Conservation (phyloP, 1,140 invertebrate species). For the Drosophila paulistorum region DNA sequence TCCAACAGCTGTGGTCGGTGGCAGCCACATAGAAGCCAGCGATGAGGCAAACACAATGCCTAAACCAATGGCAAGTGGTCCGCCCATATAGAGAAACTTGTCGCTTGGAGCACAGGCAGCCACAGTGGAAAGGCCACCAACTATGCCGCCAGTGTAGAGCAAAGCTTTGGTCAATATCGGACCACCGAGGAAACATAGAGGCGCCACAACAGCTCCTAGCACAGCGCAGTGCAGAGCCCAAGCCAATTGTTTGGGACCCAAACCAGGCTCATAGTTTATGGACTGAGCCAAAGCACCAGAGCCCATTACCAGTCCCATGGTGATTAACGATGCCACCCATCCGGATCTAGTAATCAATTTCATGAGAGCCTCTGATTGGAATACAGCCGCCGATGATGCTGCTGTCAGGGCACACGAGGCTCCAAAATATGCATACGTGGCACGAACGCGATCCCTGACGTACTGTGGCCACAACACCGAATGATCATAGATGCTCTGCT, state of each 20-base stretch:
- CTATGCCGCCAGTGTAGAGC: conserved; percentile 96
- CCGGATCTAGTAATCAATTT: conserved; percentile 89
- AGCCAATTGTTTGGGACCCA: conserved; percentile 96
- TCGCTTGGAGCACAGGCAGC: conserved; percentile 99
- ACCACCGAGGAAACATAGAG: conserved; percentile 95
- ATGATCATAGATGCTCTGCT: conserved; percentile 92
- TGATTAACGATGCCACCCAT: conserved; percentile 89
- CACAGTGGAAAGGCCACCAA: conserved; percentile 95
- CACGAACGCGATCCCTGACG: conserved; percentile 93
- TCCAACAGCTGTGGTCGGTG: conserved; percentile 94
- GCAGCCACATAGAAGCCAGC: conserved; percentile 95
- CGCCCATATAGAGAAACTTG: conserved; percentile 97
- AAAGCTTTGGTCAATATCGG: conserved; percentile 94
- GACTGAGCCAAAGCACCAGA: conserved; percentile 90
- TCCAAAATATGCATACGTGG: conserved; percentile 98
- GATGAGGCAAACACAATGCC: conserved; percentile 97
- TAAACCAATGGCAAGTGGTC: conserved; percentile 96
- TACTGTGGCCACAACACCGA: conserved; percentile 96
- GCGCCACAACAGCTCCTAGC: conserved; percentile 96
- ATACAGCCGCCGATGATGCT: conserved; percentile 90
- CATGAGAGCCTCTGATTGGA: conserved; percentile 91
- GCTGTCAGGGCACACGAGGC: conserved; percentile 93
- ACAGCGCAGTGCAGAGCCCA: conserved; percentile 95
- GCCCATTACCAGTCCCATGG: conserved; percentile 94
- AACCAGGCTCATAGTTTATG: conserved; percentile 91